phyloP scores from a whole-genome alignment of 2,888 invertebrate genomes.

The Gymnocheta viridis region DNA sequence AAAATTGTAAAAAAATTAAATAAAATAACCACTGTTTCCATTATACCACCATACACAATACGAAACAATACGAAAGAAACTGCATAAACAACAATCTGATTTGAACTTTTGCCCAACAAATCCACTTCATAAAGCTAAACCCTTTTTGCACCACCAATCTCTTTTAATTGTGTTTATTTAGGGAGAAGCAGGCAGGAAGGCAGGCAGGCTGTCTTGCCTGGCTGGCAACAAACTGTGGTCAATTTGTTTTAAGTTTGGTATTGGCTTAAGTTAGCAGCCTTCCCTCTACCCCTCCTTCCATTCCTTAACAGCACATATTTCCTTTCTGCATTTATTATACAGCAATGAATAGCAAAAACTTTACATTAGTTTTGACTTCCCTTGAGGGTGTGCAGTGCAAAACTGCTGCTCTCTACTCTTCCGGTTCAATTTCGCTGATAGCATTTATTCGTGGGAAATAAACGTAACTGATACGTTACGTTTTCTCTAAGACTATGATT shows the following conservation, averaged over 20 bases:
- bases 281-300: background rate
- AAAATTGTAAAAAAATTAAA: background rate
- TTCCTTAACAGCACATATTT: too few relatives aligned
- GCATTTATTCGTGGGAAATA: background rate
- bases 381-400: background rate
- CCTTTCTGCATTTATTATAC: background rate
- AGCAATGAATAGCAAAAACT: background rate
- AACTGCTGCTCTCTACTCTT: background rate
- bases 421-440: background rate
- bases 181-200: too few relatives aligned
- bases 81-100: constrained; percentile 50
- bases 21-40: background rate
- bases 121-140: constrained; percentile 3
- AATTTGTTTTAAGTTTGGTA: background rate
- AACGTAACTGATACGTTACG: too few relatives aligned
- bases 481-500: too few relatives aligned
- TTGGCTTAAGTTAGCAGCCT: background rate
- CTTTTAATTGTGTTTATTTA: background rate
- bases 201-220: background rate
- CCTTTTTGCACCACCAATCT: constrained; percentile 5
- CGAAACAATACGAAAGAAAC: background rate
- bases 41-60: background rate
- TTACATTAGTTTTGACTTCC: constrained; percentile 6
- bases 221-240: background rate
- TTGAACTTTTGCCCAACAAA: constrained; percentile 7